Evolutionary conservation across 2,113 vertebrate species (phyloP), one percentile per base, ranked within the genome.

Genomic region (Heterotilapia buettikoferi): DNA sequence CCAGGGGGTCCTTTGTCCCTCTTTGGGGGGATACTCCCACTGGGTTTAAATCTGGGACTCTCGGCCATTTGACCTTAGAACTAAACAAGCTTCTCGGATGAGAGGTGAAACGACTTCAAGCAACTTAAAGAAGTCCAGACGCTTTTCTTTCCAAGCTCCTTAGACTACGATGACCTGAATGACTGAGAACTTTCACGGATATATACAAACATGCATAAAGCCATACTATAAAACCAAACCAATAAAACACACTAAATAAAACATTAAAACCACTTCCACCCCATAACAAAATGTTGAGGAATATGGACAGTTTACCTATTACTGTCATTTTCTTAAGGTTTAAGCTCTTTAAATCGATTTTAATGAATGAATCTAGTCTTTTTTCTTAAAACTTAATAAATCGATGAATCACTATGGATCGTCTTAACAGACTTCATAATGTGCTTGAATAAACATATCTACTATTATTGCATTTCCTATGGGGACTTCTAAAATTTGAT

Each of bases 281-380:
- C 57, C 26, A 6, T 61, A 61, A 61, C 29, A 61, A 61, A 61
- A 18, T 61, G 26, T 61, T 31, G 57, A 61, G 57, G 8, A 61
- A 61, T 31, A 33, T 33, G 59, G 29, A 61, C 0, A 61, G 29
- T 61, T 61, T 33, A 33, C 29, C 26, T 31, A 18, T 61, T 61
- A 61, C 5, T 61, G 59, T 61, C 29, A 19, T 61, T 63, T 63
- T 63, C 29, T 63, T 33, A 19, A 63, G 16, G 59, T 33, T 33
- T 63, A 6, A 63, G 9, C 9, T 63, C 29, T 19, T 63, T 63
- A 63, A 63, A 33, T 63, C 0, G 0, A 63, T 63, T 63, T 19
- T 33, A 6, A 19, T 19, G 19, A 3, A 0, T 31, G 29, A 63
- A 63, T 6, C 59, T 11, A 31, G 2, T 33, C 5, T 63, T 63